Evolutionary conservation across 2,888 invertebrate genomes (phyloP).

Genomic region (Drosophila emarginata): DNA sequence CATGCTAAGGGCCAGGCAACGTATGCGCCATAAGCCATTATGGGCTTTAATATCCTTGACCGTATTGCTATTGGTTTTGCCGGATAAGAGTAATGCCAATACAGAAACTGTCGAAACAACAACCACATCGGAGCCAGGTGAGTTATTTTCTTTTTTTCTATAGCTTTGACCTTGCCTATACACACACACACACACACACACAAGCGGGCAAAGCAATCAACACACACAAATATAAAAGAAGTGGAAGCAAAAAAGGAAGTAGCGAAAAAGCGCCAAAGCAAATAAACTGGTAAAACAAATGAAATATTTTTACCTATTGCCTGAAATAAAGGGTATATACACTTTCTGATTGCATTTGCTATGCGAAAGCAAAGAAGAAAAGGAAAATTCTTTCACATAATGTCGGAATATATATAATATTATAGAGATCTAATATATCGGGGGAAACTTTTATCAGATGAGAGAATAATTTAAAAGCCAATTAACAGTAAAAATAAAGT

Average conservation of each 20-base stretch:
- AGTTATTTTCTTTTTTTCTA: slow-evolving; percentile 48
- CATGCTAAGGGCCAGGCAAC: slow-evolving; percentile 67
- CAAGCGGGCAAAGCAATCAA: background rate
- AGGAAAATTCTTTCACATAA: no score
- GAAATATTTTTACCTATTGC: slow-evolving; percentile 66
- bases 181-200: slow-evolving; percentile 26
- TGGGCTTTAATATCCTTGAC: slow-evolving; percentile 76
- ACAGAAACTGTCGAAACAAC: slow-evolving; percentile 70
- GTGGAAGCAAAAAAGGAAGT: slow-evolving; percentile 31
- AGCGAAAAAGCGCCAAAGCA: slow-evolving; percentile 53
- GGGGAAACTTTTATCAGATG: no score
- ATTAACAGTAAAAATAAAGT: no score
- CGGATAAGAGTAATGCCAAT: slow-evolving; percentile 73
- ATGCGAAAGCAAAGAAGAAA: no score
- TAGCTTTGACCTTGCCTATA: slow-evolving; percentile 29
- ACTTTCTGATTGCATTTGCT: slow-evolving; percentile 27
- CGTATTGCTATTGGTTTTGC: slow-evolving; percentile 68
- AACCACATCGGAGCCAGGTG: slow-evolving; percentile 79
- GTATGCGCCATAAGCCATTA: slow-evolving; percentile 77
- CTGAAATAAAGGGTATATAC: background rate
- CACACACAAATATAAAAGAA: slow-evolving; percentile 17
- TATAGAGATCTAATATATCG: no score
- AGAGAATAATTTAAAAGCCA: no score
- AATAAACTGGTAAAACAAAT: slow-evolving; percentile 69
- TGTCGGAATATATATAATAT: no score